A percentile compares a stretch with the other conserved stretches of the same genome.
Evolutionary conservation across 2,888 invertebrate species (phyloP).

Genomic region (Tenthredo amoena): DNA sequence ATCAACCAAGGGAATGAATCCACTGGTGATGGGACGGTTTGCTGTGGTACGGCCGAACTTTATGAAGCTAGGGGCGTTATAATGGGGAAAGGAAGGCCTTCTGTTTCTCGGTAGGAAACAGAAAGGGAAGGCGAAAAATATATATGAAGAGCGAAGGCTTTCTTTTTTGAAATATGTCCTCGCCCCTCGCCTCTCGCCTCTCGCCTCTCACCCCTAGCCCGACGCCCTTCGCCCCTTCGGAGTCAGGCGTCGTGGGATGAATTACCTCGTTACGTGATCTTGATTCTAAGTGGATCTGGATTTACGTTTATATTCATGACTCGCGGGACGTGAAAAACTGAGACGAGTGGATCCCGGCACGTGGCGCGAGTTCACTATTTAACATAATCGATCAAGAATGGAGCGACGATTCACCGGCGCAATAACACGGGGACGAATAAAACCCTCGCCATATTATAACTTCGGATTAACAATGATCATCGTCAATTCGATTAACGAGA

Average conservation of each 20-base stretch:
- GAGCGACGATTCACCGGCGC: not conserved
- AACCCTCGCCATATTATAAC: not conserved
- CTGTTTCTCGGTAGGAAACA: slow-evolving; percentile 14
- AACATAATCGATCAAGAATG: slow-evolving; percentile 10
- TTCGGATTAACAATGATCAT: not conserved
- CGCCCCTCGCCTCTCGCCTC: not conserved
- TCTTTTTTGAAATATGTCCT: slow-evolving; percentile 38
- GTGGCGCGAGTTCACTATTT: not conserved
- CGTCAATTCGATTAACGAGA: not conserved
- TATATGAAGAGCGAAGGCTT: not conserved
- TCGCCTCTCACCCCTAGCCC: not conserved
- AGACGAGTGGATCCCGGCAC: not conserved
- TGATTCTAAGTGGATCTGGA: slow-evolving; percentile 26
- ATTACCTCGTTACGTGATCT: slow-evolving; percentile 43
- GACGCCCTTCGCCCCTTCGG: not conserved
- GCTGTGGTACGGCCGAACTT: slow-evolving; percentile 15
- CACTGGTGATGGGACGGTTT: slow-evolving; percentile 11
- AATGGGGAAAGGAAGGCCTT: not conserved
- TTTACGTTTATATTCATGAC: slow-evolving; percentile 19
- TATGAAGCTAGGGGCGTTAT: slow-evolving; percentile 2
- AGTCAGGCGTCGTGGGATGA: slow-evolving; percentile 1
- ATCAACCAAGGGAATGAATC: slow-evolving; percentile 70
- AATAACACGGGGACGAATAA: not conserved
- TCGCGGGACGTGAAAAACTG: slow-evolving; percentile 6
- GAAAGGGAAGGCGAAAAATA: not conserved